Base-by-base conservation (phyloP, 2,888 invertebrate genomes). In the Xestia rhomboidea region DNA sequence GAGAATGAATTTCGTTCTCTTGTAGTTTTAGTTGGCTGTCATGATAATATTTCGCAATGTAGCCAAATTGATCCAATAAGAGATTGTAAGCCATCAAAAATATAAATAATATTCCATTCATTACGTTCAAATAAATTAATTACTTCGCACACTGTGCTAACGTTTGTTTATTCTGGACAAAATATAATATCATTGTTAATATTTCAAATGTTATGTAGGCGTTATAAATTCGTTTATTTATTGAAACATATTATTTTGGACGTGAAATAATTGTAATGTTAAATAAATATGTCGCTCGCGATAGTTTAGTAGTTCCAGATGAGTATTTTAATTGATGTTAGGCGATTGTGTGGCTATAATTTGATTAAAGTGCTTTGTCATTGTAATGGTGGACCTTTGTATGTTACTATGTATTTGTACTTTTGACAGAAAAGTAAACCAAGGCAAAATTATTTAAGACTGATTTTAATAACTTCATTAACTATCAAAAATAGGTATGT, bases 211-310 rank as follows among this genome's bases (percentile, higher is more conserved):
- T 57, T 34, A 68, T 30, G 80, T 76, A 64, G 78, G 76, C 74
- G 79, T 82, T 76, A 71, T 79, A 87, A 83, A 82, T 85, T 88
- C 87, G 86, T 89, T 89, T 89, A 89, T 90, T 90, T 90, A 89
- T 91, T 90, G 89, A 88, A 89, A 70, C 84, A 60, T 76, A 76
- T 86, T 84, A 79, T 81, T 75, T 79, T 70, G 66, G 84, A 85
- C 87, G 77, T 73, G 69, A 73, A 81, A 79, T 85, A 83, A 84
- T 86, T 86, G 69, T 82, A 51, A 70, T 82, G 78, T 86, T 86
- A 68, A 78, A 86, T 73, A 82, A 85, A 77, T 85, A 81, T 49
- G 60, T 79, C 67, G 57, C 74, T 66, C 10, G 68, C 38, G 63
- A 70, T 86, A 46, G 62, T 77, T 79, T 80, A 76, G 78, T 78